Evolutionary conservation across 2,888 invertebrate genomes (phyloP).

Genomic region (Tetragonisca angustula): DNA sequence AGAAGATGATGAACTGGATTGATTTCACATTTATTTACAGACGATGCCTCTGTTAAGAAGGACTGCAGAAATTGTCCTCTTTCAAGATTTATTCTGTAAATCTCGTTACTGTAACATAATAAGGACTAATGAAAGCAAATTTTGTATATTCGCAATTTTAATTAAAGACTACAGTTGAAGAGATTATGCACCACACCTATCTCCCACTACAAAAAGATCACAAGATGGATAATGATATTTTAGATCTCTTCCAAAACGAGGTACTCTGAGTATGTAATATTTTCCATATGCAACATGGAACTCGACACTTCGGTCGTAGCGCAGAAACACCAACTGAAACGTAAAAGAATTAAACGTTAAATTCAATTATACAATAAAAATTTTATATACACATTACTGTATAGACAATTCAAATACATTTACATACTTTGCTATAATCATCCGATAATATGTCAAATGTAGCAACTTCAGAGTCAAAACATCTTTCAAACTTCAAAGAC

Average conservation of each 20-base stretch:
- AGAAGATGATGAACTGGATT: slow-evolving; percentile 96
- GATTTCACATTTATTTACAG: slow-evolving; percentile 93
- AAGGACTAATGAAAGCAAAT: slow-evolving; percentile 43
- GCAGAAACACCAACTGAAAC: slow-evolving; percentile 92
- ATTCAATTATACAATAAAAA: background rate
- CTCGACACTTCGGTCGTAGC: slow-evolving; percentile 96
- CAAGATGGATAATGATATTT: slow-evolving; percentile 94
- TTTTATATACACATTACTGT: background rate
- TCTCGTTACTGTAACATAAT: slow-evolving; percentile 88
- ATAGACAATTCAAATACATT: background rate
- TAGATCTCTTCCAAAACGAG: slow-evolving; percentile 97
- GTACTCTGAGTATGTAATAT: slow-evolving; percentile 95
- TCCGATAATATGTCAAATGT: slow-evolving; percentile 96
- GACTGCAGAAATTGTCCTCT: slow-evolving; percentile 97
- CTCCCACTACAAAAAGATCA: slow-evolving; percentile 96
- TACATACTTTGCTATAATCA: slow-evolving; percentile 95
- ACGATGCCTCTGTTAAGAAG: slow-evolving; percentile 89
- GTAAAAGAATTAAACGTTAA: slow-evolving; percentile 3
- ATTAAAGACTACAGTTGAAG: background rate
- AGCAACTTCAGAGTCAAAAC: slow-evolving; percentile 98
- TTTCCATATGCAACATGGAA: slow-evolving; percentile 97
- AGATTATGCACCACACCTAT: slow-evolving; percentile 86
- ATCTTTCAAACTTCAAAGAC: slow-evolving; percentile 98
- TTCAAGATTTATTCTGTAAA: slow-evolving; percentile 97
- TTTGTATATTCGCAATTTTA: background rate